phyloP scores from a whole-genome alignment of 2,797 vertebrate species.

The Acanthurus leucopareius region DNA sequence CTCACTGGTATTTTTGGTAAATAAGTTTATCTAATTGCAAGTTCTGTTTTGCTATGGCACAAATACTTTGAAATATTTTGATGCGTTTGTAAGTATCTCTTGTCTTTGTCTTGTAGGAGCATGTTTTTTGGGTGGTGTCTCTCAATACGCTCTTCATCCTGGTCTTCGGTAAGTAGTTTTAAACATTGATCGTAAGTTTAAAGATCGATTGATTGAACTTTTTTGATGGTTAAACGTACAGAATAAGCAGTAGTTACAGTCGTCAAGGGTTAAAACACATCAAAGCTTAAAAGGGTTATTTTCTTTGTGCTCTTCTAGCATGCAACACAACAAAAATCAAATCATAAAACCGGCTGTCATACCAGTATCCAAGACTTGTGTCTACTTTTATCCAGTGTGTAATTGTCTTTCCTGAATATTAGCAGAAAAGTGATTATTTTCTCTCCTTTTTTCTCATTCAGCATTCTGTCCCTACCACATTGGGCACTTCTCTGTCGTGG shows the following conservation, averaged over 20 bases:
- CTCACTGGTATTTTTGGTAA: constrained; percentile 97
- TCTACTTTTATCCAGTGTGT: too few species aligned
- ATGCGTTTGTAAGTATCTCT: not conserved
- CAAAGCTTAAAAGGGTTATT: too few species aligned
- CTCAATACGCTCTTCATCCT: constrained; percentile 98
- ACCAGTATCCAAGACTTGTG: not conserved
- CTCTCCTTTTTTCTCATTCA: constrained; percentile 59
- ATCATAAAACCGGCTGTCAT: not conserved
- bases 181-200: not conserved
- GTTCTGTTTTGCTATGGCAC: not conserved
- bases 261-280: too few species aligned
- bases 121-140: constrained; percentile 99
- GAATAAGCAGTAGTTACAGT: too few species aligned
- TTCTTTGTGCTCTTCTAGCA: too few species aligned
- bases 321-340: too few species aligned
- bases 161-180: constrained; percentile 93
- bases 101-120: constrained; percentile 87
- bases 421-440: not conserved
- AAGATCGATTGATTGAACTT: not conserved
- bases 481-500: constrained; percentile 98
- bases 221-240: too few species aligned
- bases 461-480: constrained; percentile 99
- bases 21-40: constrained; percentile 39
- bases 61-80: not conserved
- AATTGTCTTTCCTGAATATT: not conserved